Evolutionary conservation across 2,888 invertebrate species (phyloP).

Genomic region (Sphaerophoria rueppellii): DNA sequence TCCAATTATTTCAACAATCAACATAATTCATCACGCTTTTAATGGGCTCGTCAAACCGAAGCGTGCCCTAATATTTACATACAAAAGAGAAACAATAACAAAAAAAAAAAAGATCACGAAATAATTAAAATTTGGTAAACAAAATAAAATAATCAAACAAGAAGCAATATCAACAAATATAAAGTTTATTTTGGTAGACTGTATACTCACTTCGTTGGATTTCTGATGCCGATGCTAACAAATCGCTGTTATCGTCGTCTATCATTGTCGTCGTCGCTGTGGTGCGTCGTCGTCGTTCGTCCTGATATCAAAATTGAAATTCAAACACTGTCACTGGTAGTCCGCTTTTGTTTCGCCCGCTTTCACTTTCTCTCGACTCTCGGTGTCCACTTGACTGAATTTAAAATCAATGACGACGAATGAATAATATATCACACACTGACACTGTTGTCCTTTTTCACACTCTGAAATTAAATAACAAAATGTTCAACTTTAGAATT

Average conservation of each 20-base stretch:
- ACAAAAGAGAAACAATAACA: constrained; percentile 16
- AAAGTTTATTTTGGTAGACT: not conserved
- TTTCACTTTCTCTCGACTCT: not conserved
- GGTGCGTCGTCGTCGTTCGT: constrained; percentile 77
- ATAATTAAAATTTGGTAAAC: constrained; percentile 49
- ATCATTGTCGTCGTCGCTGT: constrained; percentile 75
- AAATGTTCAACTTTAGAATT: constrained; percentile 30
- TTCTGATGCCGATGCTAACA: constrained; percentile 81
- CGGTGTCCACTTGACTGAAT: constrained; percentile 28
- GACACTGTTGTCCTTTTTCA: constrained; percentile 23
- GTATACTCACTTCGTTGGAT: constrained; percentile 79
- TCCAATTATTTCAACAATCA: not conserved
- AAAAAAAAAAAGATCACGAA: constrained; percentile 20
- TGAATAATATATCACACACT: not conserved
- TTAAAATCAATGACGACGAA: not conserved
- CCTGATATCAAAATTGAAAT: constrained; percentile 31
- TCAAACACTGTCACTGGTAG: constrained; percentile 24
- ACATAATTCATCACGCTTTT: not conserved
- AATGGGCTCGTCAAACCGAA: not conserved
- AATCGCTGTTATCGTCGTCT: constrained; percentile 81
- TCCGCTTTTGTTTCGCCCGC: not conserved
- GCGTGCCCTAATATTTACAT: not conserved
- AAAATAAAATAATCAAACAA: constrained; percentile 22
- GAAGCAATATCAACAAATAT: not conserved
- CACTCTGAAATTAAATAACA: constrained; percentile 34